Base-by-base conservation (phyloP, 2,888 invertebrate species). In the Mystacides longicornis region DNA sequence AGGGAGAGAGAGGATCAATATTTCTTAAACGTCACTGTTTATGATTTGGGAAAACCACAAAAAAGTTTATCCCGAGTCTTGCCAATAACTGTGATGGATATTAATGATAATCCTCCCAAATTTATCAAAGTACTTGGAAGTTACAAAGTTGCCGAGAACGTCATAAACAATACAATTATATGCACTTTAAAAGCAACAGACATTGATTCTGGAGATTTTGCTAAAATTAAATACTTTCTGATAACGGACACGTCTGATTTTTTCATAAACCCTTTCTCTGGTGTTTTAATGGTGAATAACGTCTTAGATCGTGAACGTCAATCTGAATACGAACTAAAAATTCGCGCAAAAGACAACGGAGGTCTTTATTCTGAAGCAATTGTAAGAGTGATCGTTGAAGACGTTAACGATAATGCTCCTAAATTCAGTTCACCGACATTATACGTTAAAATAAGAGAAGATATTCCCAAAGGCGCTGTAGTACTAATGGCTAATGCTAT, bases 331-430 rank as follows among this genome's bases (percentile, higher is more conserved):
- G 89, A 88, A 70, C 75, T 89, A 54, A 80, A 83, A 58, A 82
- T 93, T 60, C 79, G 87, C 52, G 93, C 92, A 0, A 85, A 83
- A 11, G 93, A 93, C 71, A 85, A 86, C 64, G 84, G 86, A 55
- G 81, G 86, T 49, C 75, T 93, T 48, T 83, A 84, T 61, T 87
- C 93, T 0, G 90, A 93, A 64, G 92, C 93, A 2, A 71, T 88
- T 21, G 87, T 95, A 21, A 81, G 89, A 60, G 83, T 93, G 43
- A 80, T 82, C 27, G 84, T 93, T 3, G 89, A 89, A 65, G 96
- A 97, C 71, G 86, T 93, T 49, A 96, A 96, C 72, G 96, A 91
- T 72, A 90, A 89, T 69, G 80, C 88, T 1, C 94, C 94, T 0
- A 81, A 78, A 60, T 96, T 95, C 69, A 85, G 87, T 23, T 78